Evolutionary conservation across 2,113 vertebrate genomes (phyloP).

Genomic region (Martes martes): DNA sequence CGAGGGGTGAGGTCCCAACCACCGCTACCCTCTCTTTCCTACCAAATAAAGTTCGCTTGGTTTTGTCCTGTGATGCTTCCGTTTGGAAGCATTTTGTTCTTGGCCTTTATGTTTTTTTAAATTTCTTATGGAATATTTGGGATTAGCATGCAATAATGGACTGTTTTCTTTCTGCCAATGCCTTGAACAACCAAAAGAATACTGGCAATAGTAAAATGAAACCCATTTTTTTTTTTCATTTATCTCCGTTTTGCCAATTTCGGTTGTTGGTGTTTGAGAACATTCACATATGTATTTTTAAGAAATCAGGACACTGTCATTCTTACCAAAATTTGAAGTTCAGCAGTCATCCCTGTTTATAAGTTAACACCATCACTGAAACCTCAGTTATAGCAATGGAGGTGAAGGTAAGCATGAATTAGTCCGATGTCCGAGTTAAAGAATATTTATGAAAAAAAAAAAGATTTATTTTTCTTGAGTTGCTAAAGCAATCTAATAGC

Average conservation of each 20-base stretch:
- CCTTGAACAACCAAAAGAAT: conserved; percentile 23
- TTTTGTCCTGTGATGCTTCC: neutral
- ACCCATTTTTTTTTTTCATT: neutral
- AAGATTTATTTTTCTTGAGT: conserved; percentile 56
- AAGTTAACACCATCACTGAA: neutral
- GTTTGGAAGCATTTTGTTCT: neutral
- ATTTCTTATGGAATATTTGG: neutral
- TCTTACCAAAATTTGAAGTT: neutral
- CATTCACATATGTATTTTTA: neutral
- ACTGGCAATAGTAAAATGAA: neutral
- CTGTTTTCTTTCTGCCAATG: neutral
- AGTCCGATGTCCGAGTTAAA: neutral
- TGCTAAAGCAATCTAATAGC: conserved; percentile 54
- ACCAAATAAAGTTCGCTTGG: neutral
- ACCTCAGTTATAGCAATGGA: neutral
- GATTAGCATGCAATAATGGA: neutral
- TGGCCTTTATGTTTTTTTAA: neutral
- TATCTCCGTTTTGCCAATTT: neutral
- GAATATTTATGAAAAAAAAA: conserved; percentile 21
- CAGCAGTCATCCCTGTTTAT: neutral
- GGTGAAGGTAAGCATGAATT: conserved; percentile 9
- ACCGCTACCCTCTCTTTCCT: neutral
- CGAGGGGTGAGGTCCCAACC: neutral
- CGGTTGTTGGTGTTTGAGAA: conserved; percentile 5
- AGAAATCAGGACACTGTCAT: neutral